Evolutionary conservation across 2,888 invertebrate species (phyloP), one percentile per base, ranked within the genome.

Genomic region (Allygus modestus): DNA sequence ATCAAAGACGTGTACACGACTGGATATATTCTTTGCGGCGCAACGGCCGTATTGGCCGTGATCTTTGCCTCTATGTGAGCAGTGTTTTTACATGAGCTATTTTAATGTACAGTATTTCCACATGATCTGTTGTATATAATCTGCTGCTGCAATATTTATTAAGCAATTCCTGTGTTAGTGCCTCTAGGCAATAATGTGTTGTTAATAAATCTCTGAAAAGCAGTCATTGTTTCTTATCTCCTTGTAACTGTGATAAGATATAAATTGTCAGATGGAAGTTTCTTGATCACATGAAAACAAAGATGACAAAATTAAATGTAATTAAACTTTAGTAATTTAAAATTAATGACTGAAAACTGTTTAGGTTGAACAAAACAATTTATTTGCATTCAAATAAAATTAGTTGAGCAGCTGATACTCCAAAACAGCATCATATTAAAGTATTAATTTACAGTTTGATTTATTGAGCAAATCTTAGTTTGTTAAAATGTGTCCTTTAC

Each of bases 1-100:
- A 93, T 96, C 84, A 95, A 94, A 89, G 94, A 95, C 90, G 96
- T 97, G 1, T 95, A 96, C 88, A 89, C 92, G 12, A 96, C 96
- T 87, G 95, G 95, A 87, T 94, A 94, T 90, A 89, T 90, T 85
- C 93, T 94, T 90, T 87, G 92, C 28, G 91, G 88, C 31, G 85
- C 90, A 31, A 90, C 92, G 7, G 87, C 90, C 71, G 87, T 92
- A 41, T 87, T 92, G 58, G 90, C 92, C 26, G 23, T 87, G n/a
- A 41, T 83, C 26, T 51, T 87, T 31, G 86, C 87, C 20, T 37
- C 82, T 37, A 17, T 84, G 26, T 84, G 71, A 75, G 58, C 17
- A 7, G 23, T 17, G 17, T 7, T 73, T 37, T n/a, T 4, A 23
- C 26, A 28, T 12, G 26, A 28, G 28, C 37, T 7, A 4, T 28